Evolutionary conservation across 2,888 invertebrate species (phyloP).

Genomic region (Strigamia maritima): DNA sequence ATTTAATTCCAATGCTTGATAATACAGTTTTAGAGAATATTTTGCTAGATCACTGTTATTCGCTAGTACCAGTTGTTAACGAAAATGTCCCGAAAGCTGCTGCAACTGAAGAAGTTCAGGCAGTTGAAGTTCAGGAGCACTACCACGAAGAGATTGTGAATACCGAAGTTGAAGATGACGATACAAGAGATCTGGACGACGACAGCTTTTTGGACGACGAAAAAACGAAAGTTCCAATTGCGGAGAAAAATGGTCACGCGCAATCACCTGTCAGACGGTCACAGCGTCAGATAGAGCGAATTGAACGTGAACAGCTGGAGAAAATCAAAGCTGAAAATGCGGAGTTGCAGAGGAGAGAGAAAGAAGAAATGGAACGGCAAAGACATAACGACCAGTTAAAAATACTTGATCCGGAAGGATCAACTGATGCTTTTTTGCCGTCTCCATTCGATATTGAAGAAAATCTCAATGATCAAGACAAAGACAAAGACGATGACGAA

Average conservation of each 20-base stretch:
- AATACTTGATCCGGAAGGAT: neutral
- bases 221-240: neutral
- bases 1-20: slow-evolving; percentile 36
- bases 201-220: slow-evolving; percentile 17
- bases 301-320: slow-evolving; percentile 49
- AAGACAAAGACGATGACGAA: neutral
- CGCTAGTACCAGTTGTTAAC: slow-evolving; percentile 25
- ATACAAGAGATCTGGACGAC: slow-evolving; percentile 28
- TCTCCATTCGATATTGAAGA: neutral
- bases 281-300: slow-evolving; percentile 50
- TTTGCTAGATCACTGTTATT: slow-evolving; percentile 38
- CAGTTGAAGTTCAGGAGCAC: neutral
- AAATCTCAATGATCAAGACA: neutral
- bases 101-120: neutral
- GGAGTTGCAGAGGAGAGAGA: slow-evolving; percentile 48
- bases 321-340: slow-evolving; percentile 50
- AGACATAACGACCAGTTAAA: slow-evolving; percentile 36
- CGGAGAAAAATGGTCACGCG: slow-evolving; percentile 36
- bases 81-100: slow-evolving; percentile 24
- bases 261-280: slow-evolving; percentile 47
- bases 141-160: slow-evolving; percentile 7
- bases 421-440: neutral
- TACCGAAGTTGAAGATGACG: slow-evolving; percentile 31
- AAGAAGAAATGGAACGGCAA: slow-evolving; percentile 46
- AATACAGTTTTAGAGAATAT: slow-evolving; percentile 30